These are phyloP conservation scores for Motacilla tschutschensis DNA, from an alignment of 2,113 vertebrate genomes.

Conservation along the genomic window DNA sequence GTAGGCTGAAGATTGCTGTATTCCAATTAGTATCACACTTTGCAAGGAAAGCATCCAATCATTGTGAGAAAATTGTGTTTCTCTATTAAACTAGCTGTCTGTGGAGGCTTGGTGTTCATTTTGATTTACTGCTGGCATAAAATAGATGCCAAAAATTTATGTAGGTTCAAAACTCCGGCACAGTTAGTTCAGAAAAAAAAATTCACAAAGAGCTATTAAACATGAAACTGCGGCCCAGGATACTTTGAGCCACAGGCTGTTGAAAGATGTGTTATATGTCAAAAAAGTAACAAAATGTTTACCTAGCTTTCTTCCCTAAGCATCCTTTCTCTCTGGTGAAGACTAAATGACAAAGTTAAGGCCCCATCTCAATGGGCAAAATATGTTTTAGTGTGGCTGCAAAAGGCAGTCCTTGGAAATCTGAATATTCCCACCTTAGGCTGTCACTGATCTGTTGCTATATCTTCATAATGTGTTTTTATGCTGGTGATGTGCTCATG, in stretches of 20 bases:
- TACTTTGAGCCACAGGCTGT: not conserved
- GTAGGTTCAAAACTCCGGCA: not conserved
- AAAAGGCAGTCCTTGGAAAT: not conserved
- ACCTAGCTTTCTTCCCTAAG: not conserved
- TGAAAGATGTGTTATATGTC: not conserved
- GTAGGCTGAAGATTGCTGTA: not conserved
- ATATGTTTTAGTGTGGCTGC: not conserved
- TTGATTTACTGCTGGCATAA: constrained; percentile 5
- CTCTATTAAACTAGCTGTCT: not conserved
- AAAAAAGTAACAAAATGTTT: not conserved
- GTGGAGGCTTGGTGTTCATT: not conserved
- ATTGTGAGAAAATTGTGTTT: not conserved
- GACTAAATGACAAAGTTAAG: not conserved
- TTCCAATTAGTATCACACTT: not conserved
- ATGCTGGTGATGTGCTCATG: fast-evolving
- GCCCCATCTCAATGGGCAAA: not conserved
- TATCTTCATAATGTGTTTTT: not conserved
- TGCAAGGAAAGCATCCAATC: not conserved
- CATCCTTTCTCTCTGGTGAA: not conserved
- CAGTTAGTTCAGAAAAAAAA: not conserved
- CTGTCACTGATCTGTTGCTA: fast-evolving
- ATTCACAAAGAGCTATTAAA: not conserved
- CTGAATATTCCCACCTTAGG: not conserved
- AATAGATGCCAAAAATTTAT: not conserved
- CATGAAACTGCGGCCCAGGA: not conserved